Evolutionary conservation across 2,888 invertebrate species (phyloP).

Genomic region (Hyppa rectilinea): DNA sequence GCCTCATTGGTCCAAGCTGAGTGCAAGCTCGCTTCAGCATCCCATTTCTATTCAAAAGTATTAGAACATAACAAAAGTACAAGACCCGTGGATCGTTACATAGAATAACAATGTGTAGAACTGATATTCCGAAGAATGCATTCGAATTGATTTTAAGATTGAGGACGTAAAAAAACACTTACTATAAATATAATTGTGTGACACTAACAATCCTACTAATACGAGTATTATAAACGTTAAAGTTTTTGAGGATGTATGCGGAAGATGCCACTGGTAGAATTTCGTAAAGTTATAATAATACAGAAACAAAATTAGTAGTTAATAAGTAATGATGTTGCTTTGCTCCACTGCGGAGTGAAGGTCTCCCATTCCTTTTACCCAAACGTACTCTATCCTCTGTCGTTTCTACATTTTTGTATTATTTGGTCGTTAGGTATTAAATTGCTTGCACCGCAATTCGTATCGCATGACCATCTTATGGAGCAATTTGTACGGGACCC

Average conservation of each 20-base stretch:
- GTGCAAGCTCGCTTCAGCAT: slow-evolving; percentile 31
- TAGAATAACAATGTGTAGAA: slow-evolving; percentile 19
- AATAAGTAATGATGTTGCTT: too few relatives aligned
- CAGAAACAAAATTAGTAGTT: too few relatives aligned
- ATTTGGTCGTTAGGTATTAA: slow-evolving; percentile 17
- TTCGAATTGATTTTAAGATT: neutral
- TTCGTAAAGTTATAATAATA: too few relatives aligned
- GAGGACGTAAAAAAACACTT: neutral
- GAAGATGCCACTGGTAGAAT: too few relatives aligned
- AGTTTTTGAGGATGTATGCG: too few relatives aligned
- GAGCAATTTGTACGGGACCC: slow-evolving; percentile 49
- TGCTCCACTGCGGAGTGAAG: too few relatives aligned
- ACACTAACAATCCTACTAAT: too few relatives aligned
- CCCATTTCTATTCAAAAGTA: slow-evolving; percentile 41
- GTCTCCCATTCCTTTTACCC: neutral
- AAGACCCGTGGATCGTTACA: slow-evolving; percentile 5
- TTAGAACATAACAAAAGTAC: slow-evolving; percentile 56
- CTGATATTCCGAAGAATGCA: neutral
- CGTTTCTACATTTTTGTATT: neutral
- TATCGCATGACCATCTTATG: slow-evolving; percentile 8
- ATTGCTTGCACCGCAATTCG: slow-evolving; percentile 30
- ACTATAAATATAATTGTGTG: neutral
- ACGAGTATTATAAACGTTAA: too few relatives aligned
- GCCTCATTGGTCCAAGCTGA: slow-evolving; percentile 35
- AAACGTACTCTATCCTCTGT: too few relatives aligned